Evolutionary conservation across 1,140 invertebrate species (phyloP).

Genomic region (Atta colombica): DNA sequence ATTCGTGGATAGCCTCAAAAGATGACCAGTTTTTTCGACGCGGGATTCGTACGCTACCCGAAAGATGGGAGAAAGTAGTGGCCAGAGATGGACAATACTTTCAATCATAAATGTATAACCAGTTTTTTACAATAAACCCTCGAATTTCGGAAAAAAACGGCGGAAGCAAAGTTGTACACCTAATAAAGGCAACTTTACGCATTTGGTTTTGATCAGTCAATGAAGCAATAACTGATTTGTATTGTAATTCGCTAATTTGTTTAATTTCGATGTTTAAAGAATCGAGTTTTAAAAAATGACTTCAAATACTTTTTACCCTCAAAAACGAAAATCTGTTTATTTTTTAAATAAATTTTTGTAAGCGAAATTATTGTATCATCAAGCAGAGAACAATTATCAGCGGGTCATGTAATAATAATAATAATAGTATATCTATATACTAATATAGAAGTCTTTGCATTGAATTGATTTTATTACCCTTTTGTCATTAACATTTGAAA

Average conservation of each 20-base stretch:
- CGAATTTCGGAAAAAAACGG: too few relatives aligned
- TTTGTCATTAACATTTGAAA: too few relatives aligned
- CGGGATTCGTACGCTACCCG: too few relatives aligned
- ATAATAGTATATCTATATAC: neutral
- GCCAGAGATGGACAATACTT: too few relatives aligned
- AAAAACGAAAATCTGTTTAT: constrained; percentile 28
- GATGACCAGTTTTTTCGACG: too few relatives aligned
- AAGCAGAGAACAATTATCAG: constrained; percentile 25
- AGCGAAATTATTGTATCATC: constrained; percentile 1
- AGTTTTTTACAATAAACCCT: too few relatives aligned
- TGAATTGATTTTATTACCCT: too few relatives aligned
- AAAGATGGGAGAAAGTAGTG: too few relatives aligned
- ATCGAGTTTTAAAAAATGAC: constrained; percentile 2
- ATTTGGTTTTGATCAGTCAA: constrained; percentile 34
- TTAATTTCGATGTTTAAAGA: constrained; percentile 30
- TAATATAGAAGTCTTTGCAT: too few relatives aligned
- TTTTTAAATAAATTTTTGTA: constrained; percentile 33
- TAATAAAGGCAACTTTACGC: constrained; percentile 8
- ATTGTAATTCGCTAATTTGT: constrained; percentile 35
- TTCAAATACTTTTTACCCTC: constrained; percentile 13
- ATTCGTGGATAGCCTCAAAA: too few relatives aligned
- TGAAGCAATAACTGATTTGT: neutral
- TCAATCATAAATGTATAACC: too few relatives aligned
- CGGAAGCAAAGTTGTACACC: too few relatives aligned
- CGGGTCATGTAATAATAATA: constrained; percentile 15